Evolutionary conservation across 1,140 invertebrate species (phyloP), one percentile per base, ranked within the genome.

Genomic region (Drosophila carrolli): DNA sequence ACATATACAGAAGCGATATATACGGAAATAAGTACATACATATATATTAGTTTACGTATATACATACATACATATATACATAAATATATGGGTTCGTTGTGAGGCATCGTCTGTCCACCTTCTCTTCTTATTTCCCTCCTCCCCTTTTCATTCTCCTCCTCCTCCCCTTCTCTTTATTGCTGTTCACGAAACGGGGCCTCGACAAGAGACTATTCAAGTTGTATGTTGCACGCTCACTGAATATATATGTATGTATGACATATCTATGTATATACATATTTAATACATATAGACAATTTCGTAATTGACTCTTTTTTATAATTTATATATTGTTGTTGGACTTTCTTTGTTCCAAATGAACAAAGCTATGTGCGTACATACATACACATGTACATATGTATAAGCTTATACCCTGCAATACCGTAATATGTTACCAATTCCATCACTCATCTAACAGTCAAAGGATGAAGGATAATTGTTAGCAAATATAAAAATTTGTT

Each of bases 161-260:
- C 68, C 62, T 29, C 23, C 37, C 53, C 47, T 38, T 47, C 58
- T 44, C 27, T 43, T 60, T 63, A 60, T 65, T 44, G 53, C 41
- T 70, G 60, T 58, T 47, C 41, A 44, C 54, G 78, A 66, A 86
- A 43, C 75, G 67, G 75, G 78, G 82, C 83, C 82, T 88, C 41
- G 59, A 40, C 79, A 86, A 58, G 82, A 86, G 82, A 86, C 83
- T 88, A 88, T 88, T 61, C 75, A 78, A 88, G 75, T 86, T 86
- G 74, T 78, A 57, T 75, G 82, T 55, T 14, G 16, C 44, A 35
- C 48, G 35, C 29, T 56, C 41, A 56, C 19, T 32, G 29, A 4
- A 32, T 32, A 7, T 32, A 32, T 32, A 8, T 7, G 1, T 23
- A 4, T 23, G 4, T 32, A 43, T 32, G 29, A 32, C 8, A 7